Evolutionary conservation across 64 coral and sea anemone genomes (phyloP).

Genomic region (Montipora capricornis): DNA sequence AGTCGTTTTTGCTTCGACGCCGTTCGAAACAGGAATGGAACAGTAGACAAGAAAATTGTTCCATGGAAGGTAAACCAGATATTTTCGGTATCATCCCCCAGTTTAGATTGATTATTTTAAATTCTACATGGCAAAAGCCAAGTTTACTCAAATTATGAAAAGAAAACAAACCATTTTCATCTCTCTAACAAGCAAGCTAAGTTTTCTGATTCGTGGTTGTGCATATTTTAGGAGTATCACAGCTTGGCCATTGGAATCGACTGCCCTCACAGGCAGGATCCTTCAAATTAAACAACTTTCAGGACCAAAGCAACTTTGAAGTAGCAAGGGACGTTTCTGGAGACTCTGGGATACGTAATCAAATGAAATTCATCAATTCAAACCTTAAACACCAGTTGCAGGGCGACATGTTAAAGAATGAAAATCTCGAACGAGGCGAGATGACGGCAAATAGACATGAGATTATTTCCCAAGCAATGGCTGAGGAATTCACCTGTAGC

Average conservation of each 20-base stretch:
- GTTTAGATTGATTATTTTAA: neutral
- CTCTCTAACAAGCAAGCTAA: neutral
- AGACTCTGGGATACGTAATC: neutral
- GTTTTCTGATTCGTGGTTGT: slow-evolving; percentile 2
- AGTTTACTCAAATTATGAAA: neutral
- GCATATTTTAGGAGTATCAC: slow-evolving; percentile 30
- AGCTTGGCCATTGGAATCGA: neutral
- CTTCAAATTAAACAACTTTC: neutral
- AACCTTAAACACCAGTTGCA: neutral
- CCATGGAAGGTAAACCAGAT: neutral
- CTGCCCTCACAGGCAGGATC: neutral
- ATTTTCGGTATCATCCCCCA: neutral
- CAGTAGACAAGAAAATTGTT: slow-evolving; percentile 7
- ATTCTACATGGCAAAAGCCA: neutral
- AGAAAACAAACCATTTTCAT: neutral
- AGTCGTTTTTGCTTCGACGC: slow-evolving; percentile 45
- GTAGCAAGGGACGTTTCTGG: neutral
- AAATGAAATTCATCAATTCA: neutral
- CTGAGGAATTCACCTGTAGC: neutral
- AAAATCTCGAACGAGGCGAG: neutral
- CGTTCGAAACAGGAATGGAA: slow-evolving; percentile 40
- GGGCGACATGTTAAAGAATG: neutral
- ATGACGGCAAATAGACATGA: neutral
- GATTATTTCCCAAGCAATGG: neutral
- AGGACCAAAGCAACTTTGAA: neutral